Evolutionary conservation across 2,113 vertebrate genomes (phyloP).

Genomic region (Lepus americanus): DNA sequence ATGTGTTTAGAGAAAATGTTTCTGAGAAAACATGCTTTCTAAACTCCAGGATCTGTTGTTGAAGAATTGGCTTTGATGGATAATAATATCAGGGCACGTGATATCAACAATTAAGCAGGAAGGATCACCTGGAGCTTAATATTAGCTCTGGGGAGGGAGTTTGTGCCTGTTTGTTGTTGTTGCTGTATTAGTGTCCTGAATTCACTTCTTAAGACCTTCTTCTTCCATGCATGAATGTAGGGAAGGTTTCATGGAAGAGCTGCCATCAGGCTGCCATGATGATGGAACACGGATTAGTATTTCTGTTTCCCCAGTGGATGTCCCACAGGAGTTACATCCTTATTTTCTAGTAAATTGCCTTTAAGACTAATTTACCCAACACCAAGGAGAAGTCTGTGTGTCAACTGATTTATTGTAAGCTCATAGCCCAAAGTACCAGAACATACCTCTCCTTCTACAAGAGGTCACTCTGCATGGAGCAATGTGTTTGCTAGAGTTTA

Average conservation of each 20-base stretch:
- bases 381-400: background rate
- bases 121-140: background rate
- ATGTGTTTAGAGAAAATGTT: fast-evolving
- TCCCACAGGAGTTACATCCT: background rate
- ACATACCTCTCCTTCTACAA: background rate
- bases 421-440: background rate
- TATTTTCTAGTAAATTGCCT: background rate
- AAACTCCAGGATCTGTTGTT: too few relatives aligned
- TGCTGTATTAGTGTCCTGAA: background rate
- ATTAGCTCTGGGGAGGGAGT: background rate
- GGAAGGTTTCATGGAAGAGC: background rate
- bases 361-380: background rate
- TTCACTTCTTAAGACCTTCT: background rate
- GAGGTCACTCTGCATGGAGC: background rate
- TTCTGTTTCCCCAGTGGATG: background rate
- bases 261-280: background rate
- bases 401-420: background rate
- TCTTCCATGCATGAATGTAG: background rate
- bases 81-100: background rate
- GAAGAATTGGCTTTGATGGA: background rate
- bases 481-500: too few relatives aligned
- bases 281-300: background rate
- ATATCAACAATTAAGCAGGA: background rate
- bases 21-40: too few relatives aligned
- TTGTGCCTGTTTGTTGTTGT: background rate